A percentile compares a stretch with the other conserved stretches of the same genome.
Conservation (phyloP, 2,888 invertebrate genomes). For the Brenthis daphne region DNA sequence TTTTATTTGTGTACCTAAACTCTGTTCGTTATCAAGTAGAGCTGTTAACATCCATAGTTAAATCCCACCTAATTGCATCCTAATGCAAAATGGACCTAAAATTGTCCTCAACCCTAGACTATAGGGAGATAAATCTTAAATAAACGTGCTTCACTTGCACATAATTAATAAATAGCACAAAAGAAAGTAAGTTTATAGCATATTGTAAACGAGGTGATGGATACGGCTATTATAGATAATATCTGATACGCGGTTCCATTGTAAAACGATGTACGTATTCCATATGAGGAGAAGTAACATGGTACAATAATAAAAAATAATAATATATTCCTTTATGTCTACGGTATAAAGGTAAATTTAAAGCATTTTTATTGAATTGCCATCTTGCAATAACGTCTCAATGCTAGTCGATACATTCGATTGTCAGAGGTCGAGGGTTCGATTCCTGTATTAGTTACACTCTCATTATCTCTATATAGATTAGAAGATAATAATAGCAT, state of each 20-base stretch:
- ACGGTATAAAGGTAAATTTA: too few species aligned
- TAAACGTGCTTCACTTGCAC: slow-evolving; percentile 16
- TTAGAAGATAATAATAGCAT: too few species aligned
- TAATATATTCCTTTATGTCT: neutral
- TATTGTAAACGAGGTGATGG: slow-evolving; percentile 46
- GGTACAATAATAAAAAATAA: neutral
- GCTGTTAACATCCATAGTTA: neutral
- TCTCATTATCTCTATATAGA: too few species aligned
- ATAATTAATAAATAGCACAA: slow-evolving; percentile 22
- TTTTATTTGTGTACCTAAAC: too few species aligned
- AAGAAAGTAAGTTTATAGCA: slow-evolving; percentile 31
- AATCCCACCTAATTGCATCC: neutral
- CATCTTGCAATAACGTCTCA: too few species aligned
- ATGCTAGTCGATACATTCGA: too few species aligned
- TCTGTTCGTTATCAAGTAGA: too few species aligned
- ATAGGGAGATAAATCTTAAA: slow-evolving; percentile 16
- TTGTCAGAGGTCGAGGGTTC: too few species aligned
- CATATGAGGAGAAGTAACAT: neutral
- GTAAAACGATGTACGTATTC: slow-evolving; percentile 11
- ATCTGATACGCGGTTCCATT: slow-evolving; percentile 48
- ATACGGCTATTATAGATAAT: slow-evolving; percentile 49
- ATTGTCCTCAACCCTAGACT: neutral
- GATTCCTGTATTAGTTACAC: too few species aligned
- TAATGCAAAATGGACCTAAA: neutral
- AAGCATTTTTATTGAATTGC: too few species aligned